A percentile compares a stretch with the other conserved stretches of the same genome.
Evolutionary conservation across 2,113 vertebrate species (phyloP).

Genomic region (Mormyrus lacerda): DNA sequence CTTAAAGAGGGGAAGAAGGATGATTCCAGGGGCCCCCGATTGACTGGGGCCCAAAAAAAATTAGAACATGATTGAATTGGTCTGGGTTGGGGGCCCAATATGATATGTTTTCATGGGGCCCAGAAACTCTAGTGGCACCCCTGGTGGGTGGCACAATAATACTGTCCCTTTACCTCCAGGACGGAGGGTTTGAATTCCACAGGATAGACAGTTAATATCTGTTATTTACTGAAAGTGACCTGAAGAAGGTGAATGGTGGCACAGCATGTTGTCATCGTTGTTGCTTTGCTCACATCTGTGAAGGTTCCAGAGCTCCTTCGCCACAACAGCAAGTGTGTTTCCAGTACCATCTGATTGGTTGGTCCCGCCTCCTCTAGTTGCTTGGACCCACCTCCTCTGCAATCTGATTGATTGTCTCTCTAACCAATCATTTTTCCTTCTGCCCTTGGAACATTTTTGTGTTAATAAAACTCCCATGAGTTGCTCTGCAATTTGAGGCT

Average conservation of each 20-base stretch:
- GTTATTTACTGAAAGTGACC: background rate
- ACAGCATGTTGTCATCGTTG: background rate
- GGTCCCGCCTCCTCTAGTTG: too few species aligned
- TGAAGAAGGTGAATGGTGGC: background rate
- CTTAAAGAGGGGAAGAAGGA: too few species aligned
- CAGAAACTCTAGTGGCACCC: background rate
- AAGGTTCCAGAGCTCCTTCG: background rate
- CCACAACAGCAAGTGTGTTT: background rate
- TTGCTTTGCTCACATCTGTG: background rate
- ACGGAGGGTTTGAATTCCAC: background rate
- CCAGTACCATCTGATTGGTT: background rate
- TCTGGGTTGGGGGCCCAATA: background rate
- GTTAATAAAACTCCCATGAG: too few species aligned
- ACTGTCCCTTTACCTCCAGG: background rate
- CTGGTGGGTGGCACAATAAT: background rate
- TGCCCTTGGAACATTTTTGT: too few species aligned
- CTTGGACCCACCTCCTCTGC: too few species aligned
- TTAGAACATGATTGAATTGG: background rate
- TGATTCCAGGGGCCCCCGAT: too few species aligned
- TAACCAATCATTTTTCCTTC: too few species aligned
- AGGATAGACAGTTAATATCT: background rate
- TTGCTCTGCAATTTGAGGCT: background rate
- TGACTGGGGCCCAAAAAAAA: background rate
- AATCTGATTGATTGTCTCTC: too few species aligned
- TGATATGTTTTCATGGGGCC: background rate